A percentile compares a stretch with the other conserved stretches of the same genome.
Conservation (phyloP, 2,797 vertebrate genomes). For the Argentina silus region DNA sequence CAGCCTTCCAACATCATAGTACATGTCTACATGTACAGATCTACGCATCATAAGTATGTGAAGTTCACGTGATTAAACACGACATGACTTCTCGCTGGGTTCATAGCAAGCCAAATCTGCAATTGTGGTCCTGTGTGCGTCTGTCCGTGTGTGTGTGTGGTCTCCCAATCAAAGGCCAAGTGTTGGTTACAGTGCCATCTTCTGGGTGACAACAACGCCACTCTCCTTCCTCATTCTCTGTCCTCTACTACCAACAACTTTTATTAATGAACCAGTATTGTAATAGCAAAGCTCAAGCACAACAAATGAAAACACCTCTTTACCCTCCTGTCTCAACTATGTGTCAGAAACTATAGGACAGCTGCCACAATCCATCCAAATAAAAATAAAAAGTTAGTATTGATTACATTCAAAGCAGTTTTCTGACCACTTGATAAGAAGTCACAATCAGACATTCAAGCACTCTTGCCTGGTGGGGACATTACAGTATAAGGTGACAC, state of each 20-base stretch:
- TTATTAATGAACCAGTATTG: not conserved
- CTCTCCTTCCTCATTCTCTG: not conserved
- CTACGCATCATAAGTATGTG: not conserved
- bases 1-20: not conserved
- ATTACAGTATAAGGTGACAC: not conserved
- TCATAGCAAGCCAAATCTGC: not conserved
- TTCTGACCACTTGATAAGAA: not conserved
- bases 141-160: not conserved
- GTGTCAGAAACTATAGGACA: too few species aligned
- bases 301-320: not conserved
- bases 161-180: conserved; percentile 22
- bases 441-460: not conserved
- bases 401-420: not conserved
- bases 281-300: not conserved
- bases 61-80: not conserved
- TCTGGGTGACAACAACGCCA: conserved; percentile 60
- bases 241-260: not conserved
- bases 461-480: not conserved
- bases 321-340: not conserved
- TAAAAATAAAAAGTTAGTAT: too few species aligned
- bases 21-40: not conserved
- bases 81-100: not conserved
- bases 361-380: too few species aligned
- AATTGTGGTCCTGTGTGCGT: not conserved
- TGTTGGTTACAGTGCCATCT: conserved; percentile 81